Percentiles rank a stretch among this genome's conserved stretches.
phyloP scores from a whole-genome alignment of 1,140 invertebrate genomes.

The Magallana ariakensis region DNA sequence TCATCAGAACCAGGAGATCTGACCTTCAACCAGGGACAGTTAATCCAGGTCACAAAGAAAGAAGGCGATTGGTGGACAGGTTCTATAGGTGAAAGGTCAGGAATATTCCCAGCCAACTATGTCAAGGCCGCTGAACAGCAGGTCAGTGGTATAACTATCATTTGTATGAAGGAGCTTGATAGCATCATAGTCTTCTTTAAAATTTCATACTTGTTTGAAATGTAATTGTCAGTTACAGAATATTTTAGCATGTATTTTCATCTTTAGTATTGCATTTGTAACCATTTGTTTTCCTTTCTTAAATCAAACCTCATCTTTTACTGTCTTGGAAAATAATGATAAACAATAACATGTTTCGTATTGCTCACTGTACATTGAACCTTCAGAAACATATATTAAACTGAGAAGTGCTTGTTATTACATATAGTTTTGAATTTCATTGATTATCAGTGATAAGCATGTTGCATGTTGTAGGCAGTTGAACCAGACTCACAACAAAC shows the following conservation, averaged over 20 bases:
- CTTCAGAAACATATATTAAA: no score
- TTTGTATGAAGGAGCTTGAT: not conserved
- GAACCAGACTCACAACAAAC: not conserved
- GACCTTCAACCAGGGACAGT: slow-evolving; percentile 93
- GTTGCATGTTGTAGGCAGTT: slow-evolving; percentile 6
- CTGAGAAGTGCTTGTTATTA: no score
- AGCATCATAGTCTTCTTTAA: not conserved
- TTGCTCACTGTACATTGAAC: no score
- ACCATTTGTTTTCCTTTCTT: no score
- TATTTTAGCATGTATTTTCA: not conserved
- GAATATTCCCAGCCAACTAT: slow-evolving; percentile 92
- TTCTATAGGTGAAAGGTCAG: slow-evolving; percentile 88
- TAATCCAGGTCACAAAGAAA: slow-evolving; percentile 82
- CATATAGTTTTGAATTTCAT: not conserved
- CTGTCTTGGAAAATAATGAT: no score
- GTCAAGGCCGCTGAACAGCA: slow-evolving; percentile 78
- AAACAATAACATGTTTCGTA: no score
- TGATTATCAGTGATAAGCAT: not conserved
- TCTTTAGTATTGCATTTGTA: not conserved
- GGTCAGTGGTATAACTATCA: not conserved
- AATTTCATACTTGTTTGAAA: not conserved
- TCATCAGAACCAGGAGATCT: slow-evolving; percentile 95
- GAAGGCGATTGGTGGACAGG: slow-evolving; percentile 99
- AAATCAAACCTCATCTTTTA: no score
- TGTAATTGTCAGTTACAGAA: not conserved